phyloP scores from a whole-genome alignment of 2,888 invertebrate genomes.

The Sepiola atlantica region DNA sequence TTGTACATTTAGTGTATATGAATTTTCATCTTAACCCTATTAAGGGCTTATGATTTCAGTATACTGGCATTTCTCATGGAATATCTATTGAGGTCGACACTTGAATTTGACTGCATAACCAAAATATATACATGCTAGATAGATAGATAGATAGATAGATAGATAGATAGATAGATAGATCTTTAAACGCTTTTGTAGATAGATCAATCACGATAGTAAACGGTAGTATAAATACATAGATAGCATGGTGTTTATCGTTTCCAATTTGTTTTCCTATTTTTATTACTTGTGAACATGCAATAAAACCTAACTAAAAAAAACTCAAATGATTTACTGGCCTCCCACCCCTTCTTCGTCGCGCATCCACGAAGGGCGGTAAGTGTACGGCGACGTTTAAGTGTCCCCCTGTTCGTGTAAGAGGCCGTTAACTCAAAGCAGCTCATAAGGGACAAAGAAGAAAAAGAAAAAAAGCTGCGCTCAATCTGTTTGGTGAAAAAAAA shows the following conservation, averaged over 20 bases:
- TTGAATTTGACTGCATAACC: too few relatives aligned
- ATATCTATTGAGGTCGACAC: too few relatives aligned
- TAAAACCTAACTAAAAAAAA: too few relatives aligned
- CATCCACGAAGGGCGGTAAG: not conserved
- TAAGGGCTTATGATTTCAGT: too few relatives aligned
- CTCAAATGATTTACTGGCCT: not conserved
- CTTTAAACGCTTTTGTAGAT: too few relatives aligned
- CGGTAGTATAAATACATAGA: not conserved
- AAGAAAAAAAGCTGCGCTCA: not conserved
- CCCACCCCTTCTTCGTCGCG: not conserved
- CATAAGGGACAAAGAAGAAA: not conserved
- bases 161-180: too few relatives aligned
- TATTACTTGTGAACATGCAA: not conserved
- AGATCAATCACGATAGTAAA: too few relatives aligned
- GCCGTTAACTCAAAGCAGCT: not conserved
- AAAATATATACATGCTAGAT: not conserved
- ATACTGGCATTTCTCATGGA: too few relatives aligned
- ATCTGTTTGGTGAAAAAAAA: not conserved
- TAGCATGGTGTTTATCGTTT: not conserved
- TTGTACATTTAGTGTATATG: too few relatives aligned
- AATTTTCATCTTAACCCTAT: too few relatives aligned
- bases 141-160: slow-evolving; percentile 7
- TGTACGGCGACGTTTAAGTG: not conserved
- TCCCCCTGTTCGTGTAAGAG: not conserved
- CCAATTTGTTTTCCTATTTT: not conserved